phyloP scores from a whole-genome alignment of 64 coral and sea anemone genomes.

The Stichodactyla helianthus region DNA sequence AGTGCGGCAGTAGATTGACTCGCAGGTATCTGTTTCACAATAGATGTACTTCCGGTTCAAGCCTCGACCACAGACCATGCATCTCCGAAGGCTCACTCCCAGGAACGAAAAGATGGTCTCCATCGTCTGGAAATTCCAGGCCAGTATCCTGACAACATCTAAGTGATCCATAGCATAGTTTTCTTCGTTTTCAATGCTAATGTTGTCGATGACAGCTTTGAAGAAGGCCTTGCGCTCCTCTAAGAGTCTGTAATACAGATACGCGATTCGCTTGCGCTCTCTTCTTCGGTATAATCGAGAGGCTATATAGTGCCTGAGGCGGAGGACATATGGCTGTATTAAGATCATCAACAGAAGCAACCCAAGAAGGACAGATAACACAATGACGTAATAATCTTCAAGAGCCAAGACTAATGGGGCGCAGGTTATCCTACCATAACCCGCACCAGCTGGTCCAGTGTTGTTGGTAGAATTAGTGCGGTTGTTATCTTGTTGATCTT shows the following conservation, averaged over 20 bases:
- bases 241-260: slow-evolving; percentile 83
- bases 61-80: slow-evolving; percentile 68
- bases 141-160: slow-evolving; percentile 56
- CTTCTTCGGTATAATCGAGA: slow-evolving; percentile 68
- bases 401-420: slow-evolving; percentile 2
- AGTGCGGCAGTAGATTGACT: slow-evolving; percentile 83
- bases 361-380: slow-evolving; percentile 58
- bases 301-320: slow-evolving; percentile 56
- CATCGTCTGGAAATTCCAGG: slow-evolving; percentile 73
- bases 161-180: slow-evolving; percentile 65
- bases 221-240: slow-evolving; percentile 80
- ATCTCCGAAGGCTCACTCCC: slow-evolving; percentile 50
- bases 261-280: slow-evolving; percentile 75
- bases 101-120: slow-evolving; percentile 52
- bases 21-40: slow-evolving; percentile 78
- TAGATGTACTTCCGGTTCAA: slow-evolving; percentile 64
- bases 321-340: slow-evolving; percentile 66
- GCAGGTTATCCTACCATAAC: not conserved
- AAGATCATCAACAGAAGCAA: slow-evolving; percentile 69
- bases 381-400: slow-evolving; percentile 41
- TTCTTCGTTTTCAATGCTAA: slow-evolving; percentile 70
- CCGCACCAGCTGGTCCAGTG: not conserved
- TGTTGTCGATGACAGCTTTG: slow-evolving; percentile 81
- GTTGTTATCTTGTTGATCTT: not conserved
- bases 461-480: not conserved